phyloP scores from a whole-genome alignment of 1,140 invertebrate species.

The Drosophila hydei region DNA sequence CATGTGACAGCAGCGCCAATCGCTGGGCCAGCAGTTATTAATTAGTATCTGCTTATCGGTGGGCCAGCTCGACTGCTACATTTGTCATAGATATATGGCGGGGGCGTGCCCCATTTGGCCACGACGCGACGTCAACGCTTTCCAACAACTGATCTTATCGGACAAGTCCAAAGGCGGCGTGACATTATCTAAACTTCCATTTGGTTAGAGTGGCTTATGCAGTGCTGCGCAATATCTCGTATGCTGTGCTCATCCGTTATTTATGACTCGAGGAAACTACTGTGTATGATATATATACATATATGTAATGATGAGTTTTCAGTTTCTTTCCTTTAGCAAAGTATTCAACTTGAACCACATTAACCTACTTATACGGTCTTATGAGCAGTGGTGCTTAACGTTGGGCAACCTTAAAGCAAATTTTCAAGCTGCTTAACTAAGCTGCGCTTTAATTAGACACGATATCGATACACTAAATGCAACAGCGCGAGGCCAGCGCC shows the following conservation, averaged over 20 bases:
- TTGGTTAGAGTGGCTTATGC: conserved; percentile 31
- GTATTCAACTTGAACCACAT: conserved; percentile 6
- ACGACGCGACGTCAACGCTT: conserved; percentile 34
- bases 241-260: conserved; percentile 65
- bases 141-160: conserved; percentile 62
- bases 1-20: conserved; percentile 62
- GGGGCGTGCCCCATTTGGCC: conserved; percentile 49
- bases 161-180: conserved; percentile 46
- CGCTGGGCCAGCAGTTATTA: conserved; percentile 59
- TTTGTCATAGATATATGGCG: conserved; percentile 76
- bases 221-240: conserved; percentile 30
- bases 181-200: conserved; percentile 68
- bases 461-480: conserved; percentile 58
- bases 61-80: conserved; percentile 62
- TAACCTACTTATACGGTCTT: conserved; percentile 7
- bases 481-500: neutral
- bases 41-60: conserved; percentile 78
- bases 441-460: conserved; percentile 39
- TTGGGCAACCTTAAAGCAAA: conserved; percentile 3
- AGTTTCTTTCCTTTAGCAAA: neutral
- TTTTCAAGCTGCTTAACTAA: conserved; percentile 2
- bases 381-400: conserved; percentile 4
- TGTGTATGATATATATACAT: conserved; percentile 2
- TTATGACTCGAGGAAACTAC: conserved; percentile 46
- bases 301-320: conserved; percentile 1